Evolutionary conservation across 1,140 invertebrate species (phyloP).

Genomic region (Glomeris maerens): DNA sequence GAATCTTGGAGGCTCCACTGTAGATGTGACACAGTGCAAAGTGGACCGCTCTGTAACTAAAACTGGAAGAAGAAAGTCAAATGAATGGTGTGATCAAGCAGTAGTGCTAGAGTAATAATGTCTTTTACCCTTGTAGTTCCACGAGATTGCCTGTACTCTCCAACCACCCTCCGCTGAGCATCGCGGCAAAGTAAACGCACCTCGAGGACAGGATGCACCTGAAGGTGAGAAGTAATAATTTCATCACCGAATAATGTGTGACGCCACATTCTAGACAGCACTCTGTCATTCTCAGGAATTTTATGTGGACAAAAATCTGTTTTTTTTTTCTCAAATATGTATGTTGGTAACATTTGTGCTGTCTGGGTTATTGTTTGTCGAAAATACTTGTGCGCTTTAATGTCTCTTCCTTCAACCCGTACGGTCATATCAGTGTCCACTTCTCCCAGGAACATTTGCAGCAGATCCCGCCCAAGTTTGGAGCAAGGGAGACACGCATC

Average conservation of each 20-base stretch:
- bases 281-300: no score
- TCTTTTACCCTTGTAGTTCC: conserved; percentile 63
- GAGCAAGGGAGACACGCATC: conserved; percentile 31
- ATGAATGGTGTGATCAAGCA: no score
- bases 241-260: no score
- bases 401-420: conserved; percentile 56
- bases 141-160: conserved; percentile 67
- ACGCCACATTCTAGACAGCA: no score
- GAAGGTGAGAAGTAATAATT: no score
- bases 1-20: conserved; percentile 68
- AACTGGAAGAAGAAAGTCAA: conserved; percentile 37
- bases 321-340: no score
- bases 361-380: no score
- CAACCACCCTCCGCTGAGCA: conserved; percentile 66
- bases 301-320: no score
- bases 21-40: conserved; percentile 85
- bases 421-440: conserved; percentile 67
- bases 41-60: conserved; percentile 65
- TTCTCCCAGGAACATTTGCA: conserved; percentile 78
- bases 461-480: conserved; percentile 63
- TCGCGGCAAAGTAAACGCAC: conserved; percentile 80
- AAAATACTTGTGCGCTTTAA: conserved; percentile 70
- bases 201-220: conserved; percentile 67
- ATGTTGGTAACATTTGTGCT: no score
- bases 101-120: no score